A percentile compares a stretch with the other conserved stretches of the same genome.
phyloP scores from a whole-genome alignment of 2,113 vertebrate genomes.

The Turnix velox region DNA sequence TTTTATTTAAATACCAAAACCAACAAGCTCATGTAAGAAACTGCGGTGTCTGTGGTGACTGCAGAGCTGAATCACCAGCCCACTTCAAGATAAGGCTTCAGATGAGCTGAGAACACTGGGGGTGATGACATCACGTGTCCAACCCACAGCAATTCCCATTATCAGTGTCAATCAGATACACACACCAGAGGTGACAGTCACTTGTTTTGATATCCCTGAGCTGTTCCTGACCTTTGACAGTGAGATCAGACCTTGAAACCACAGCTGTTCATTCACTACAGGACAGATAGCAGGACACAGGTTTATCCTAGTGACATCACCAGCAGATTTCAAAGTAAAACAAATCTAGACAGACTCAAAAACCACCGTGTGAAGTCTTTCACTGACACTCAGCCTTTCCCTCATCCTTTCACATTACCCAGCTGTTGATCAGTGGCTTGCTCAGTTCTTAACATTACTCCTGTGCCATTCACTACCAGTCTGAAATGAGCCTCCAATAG shows the following conservation, averaged over 20 bases:
- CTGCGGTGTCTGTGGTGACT: fast-evolving
- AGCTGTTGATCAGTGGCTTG: background rate
- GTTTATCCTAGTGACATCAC: background rate
- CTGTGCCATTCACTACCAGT: background rate
- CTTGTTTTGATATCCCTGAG: background rate
- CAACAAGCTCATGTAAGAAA: background rate
- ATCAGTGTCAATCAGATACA: background rate
- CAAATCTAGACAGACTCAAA: background rate
- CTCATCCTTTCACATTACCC: background rate
- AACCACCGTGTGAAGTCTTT: background rate
- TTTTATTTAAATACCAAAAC: background rate
- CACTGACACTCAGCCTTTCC: background rate
- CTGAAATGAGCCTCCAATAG: background rate
- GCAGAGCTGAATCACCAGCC: background rate
- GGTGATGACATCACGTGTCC: fast-evolving
- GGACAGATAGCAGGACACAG: background rate
- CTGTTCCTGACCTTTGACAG: background rate
- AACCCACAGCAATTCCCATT: fast-evolving
- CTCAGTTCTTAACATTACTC: background rate
- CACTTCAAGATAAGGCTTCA: background rate
- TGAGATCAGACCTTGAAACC: background rate
- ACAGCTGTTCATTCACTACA: background rate
- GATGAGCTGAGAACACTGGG: fast-evolving
- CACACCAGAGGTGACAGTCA: fast-evolving
- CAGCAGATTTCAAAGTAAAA: background rate